These are phyloP conservation scores for Heterodera filipjevi DNA, from an alignment of 2,888 invertebrate species.

Conservation along the genomic window DNA sequence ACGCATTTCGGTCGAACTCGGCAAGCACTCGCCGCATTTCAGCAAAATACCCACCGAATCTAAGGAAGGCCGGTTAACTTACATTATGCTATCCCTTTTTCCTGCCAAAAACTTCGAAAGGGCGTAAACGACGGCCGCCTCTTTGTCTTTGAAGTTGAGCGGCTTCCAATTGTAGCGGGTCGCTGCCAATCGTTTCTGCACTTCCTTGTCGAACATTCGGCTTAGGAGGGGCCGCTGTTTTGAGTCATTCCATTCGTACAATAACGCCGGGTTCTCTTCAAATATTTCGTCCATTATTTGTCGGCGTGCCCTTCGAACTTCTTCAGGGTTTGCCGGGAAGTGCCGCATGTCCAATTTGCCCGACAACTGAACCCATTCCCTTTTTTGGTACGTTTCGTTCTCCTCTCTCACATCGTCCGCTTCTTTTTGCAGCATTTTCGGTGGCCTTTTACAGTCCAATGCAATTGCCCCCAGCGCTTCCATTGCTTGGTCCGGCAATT, in stretches of 20 bases:
- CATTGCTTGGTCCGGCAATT: constrained; percentile 41
- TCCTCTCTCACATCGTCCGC: constrained; percentile 50
- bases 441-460: constrained; percentile 41
- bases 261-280: constrained; percentile 35
- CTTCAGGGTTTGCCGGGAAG: constrained; percentile 54
- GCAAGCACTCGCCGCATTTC: constrained; percentile 55
- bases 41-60: constrained; percentile 57
- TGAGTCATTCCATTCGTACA: constrained; percentile 34
- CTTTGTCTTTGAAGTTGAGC: constrained; percentile 49
- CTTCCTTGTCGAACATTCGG: constrained; percentile 46
- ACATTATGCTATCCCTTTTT: not conserved
- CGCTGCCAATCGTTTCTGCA: constrained; percentile 28
- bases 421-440: constrained; percentile 59
- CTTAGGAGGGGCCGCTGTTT: constrained; percentile 45
- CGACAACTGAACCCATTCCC: constrained; percentile 36
- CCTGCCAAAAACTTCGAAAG: constrained; percentile 47
- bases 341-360: constrained; percentile 48
- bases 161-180: constrained; percentile 60
- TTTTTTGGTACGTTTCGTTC: not conserved
- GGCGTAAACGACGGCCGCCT: constrained; percentile 53
- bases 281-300: constrained; percentile 47
- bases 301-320: constrained; percentile 47
- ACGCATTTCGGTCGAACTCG: constrained; percentile 70
- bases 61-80: constrained; percentile 25
- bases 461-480: constrained; percentile 41